Evolutionary conservation across 2,888 invertebrate species (phyloP).

Genomic region (Agrotis segetum): DNA sequence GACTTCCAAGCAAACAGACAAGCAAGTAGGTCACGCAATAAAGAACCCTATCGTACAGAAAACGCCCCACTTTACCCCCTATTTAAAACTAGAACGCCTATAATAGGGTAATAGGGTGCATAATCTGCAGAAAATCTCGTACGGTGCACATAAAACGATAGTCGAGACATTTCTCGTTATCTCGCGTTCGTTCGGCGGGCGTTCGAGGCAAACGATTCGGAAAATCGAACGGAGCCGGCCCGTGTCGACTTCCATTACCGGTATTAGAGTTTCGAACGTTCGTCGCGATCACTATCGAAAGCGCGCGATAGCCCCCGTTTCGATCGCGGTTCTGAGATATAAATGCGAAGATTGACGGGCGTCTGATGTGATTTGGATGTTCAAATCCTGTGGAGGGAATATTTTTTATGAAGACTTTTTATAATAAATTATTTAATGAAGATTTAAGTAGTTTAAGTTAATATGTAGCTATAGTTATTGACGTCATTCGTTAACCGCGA

Average conservation of each 20-base stretch:
- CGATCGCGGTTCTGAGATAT: slow-evolving; percentile 64
- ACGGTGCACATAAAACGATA: slow-evolving; percentile 80
- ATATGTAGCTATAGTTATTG: background rate
- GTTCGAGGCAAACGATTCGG: slow-evolving; percentile 86
- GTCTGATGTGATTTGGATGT: slow-evolving; percentile 62
- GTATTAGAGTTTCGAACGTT: slow-evolving; percentile 81
- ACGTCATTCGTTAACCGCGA: slow-evolving; percentile 35
- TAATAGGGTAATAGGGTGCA: slow-evolving; percentile 66
- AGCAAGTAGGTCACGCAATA: slow-evolving; percentile 39
- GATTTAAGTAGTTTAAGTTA: background rate
- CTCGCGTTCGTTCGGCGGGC: slow-evolving; percentile 73
- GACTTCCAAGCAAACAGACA: slow-evolving; percentile 23
- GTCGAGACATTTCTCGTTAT: slow-evolving; percentile 85
- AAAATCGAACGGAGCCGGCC: slow-evolving; percentile 87
- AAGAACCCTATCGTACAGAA: slow-evolving; percentile 42
- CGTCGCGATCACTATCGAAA: slow-evolving; percentile 67
- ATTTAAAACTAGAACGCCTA: slow-evolving; percentile 62
- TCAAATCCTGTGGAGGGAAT: slow-evolving; percentile 31
- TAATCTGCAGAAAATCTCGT: slow-evolving; percentile 70
- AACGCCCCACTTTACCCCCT: slow-evolving; percentile 38
- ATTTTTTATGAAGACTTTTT: slow-evolving; percentile 6
- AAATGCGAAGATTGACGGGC: slow-evolving; percentile 59
- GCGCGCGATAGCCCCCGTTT: slow-evolving; percentile 57
- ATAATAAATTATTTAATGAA: background rate
- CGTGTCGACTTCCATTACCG: slow-evolving; percentile 86